Conservation (phyloP, 2,888 invertebrate species). For the Cataglyphis cursor region DNA sequence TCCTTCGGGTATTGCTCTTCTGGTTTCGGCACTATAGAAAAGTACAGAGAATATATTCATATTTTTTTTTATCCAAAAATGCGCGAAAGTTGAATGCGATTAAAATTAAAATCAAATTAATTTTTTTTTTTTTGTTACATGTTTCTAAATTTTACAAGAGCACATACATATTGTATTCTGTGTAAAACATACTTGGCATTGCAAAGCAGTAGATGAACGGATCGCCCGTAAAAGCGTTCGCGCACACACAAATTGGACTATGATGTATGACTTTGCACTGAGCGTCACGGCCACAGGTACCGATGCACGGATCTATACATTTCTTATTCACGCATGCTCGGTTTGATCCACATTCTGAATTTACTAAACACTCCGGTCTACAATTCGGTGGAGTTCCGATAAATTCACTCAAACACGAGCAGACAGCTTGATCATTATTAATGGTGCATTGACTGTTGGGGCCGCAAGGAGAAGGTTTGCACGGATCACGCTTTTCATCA, state of each 20-base stretch:
- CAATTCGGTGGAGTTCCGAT: constrained; percentile 87
- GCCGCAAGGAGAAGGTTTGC: constrained; percentile 88
- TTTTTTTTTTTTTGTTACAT: not conserved
- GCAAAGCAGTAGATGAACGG: constrained; percentile 84
- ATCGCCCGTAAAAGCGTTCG: constrained; percentile 85
- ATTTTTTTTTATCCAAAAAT: not conserved
- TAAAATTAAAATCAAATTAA: not conserved
- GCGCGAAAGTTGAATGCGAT: not conserved
- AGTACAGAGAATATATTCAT: not conserved
- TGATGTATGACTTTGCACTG: constrained; percentile 87
- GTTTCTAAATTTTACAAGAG: not conserved
- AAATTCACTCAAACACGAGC: constrained; percentile 86
- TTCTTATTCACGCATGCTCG: constrained; percentile 88
- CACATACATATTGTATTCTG: constrained; percentile 56
- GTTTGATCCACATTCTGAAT: constrained; percentile 85
- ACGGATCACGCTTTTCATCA: constrained; percentile 80
- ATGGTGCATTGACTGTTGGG: constrained; percentile 87
- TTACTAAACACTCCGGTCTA: constrained; percentile 87
- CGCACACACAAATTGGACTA: constrained; percentile 87
- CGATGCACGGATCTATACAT: constrained; percentile 88
- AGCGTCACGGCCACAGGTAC: constrained; percentile 87
- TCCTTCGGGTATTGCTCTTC: constrained; percentile 87
- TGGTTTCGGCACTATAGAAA: constrained; percentile 82
- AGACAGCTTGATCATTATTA: constrained; percentile 86
- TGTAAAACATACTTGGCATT: constrained; percentile 73